phyloP scores from a whole-genome alignment of 2,888 invertebrate genomes.

The Acleris literana region DNA sequence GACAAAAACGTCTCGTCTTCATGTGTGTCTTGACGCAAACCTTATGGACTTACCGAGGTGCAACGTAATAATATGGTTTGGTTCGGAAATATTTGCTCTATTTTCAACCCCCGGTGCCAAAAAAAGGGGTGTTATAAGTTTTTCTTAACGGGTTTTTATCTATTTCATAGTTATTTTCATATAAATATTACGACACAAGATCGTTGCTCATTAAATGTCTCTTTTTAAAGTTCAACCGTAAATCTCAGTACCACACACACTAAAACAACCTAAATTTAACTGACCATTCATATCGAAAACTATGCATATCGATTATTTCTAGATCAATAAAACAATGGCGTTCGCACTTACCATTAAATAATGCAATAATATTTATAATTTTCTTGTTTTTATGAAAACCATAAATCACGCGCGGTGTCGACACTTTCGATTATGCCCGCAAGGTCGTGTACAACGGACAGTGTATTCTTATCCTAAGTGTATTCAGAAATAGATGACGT shows the following conservation, averaged over 20 bases:
- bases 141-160: too few relatives aligned
- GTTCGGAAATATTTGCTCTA: too few relatives aligned
- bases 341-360: constrained; percentile 63
- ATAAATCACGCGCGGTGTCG: constrained; percentile 77
- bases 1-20: too few relatives aligned
- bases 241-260: constrained; percentile 14
- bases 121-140: too few relatives aligned
- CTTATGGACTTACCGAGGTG: too few relatives aligned
- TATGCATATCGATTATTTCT: constrained; percentile 55
- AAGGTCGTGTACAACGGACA: constrained; percentile 68
- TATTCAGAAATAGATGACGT: constrained; percentile 68
- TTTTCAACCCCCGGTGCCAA: too few relatives aligned
- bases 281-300: constrained; percentile 31
- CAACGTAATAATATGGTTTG: too few relatives aligned
- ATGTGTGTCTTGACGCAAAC: too few relatives aligned
- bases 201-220: constrained; percentile 20
- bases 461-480: constrained; percentile 75
- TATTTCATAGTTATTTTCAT: neutral
- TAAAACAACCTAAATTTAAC: constrained; percentile 18
- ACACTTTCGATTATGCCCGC: constrained; percentile 77
- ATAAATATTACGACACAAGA: constrained; percentile 9
- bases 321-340: constrained; percentile 62
- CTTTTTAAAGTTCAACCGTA: constrained; percentile 23
- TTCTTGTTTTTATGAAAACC: constrained; percentile 66
- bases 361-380: constrained; percentile 66